Conservation (phyloP, 2,888 invertebrate species). For the Barypeithes pellucidus region DNA sequence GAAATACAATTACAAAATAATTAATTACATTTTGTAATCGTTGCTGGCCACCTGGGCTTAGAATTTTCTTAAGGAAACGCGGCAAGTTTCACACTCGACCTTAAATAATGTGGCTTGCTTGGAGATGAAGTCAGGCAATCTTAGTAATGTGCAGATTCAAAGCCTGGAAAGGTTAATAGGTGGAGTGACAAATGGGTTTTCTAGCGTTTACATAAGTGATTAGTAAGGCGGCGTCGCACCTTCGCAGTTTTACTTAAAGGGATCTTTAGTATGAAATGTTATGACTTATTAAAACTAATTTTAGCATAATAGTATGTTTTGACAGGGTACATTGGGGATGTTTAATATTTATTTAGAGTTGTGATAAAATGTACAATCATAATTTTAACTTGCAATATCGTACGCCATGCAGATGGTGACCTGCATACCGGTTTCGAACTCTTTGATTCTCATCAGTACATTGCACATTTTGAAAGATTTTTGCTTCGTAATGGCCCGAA, state of each 20-base stretch:
- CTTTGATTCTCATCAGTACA: no score
- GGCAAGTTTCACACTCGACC: constrained; percentile 4
- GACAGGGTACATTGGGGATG: background rate
- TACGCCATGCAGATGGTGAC: no score
- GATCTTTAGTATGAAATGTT: constrained; percentile 14
- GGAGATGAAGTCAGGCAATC: constrained; percentile 43
- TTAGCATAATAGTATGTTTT: background rate
- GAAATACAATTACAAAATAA: no score
- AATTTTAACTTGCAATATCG: background rate
- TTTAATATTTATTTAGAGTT: background rate
- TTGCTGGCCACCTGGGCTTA: background rate
- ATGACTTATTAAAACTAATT: constrained; percentile 22
- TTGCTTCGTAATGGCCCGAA: no score
- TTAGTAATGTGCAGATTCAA: constrained; percentile 45
- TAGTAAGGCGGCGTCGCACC: constrained; percentile 43
- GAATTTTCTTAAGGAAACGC: background rate
- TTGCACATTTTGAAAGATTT: no score
- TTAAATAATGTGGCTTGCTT: constrained; percentile 30
- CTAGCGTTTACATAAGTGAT: constrained; percentile 50
- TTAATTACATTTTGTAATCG: no score
- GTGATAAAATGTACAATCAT: background rate
- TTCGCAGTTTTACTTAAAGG: constrained; percentile 31
- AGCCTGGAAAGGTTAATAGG: constrained; percentile 48
- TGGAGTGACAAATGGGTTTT: constrained; percentile 50
- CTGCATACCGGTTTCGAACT: no score